These are phyloP conservation scores for Argentina silus DNA, from an alignment of 2,797 vertebrate species.

Conservation along the genomic window DNA sequence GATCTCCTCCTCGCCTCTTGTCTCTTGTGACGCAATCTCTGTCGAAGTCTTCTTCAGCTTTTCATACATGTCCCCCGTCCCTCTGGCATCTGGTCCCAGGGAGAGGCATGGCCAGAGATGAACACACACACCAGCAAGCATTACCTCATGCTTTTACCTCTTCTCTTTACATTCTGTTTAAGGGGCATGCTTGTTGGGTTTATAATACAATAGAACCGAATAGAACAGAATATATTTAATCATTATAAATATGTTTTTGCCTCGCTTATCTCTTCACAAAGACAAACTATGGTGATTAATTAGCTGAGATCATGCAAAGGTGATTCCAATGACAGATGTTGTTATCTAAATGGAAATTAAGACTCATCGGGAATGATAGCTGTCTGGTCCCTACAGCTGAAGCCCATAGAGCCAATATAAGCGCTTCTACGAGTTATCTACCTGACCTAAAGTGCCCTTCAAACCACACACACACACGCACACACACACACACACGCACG, in stretches of 20 bases:
- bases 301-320: conserved; percentile 16
- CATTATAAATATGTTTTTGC: neutral
- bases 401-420: conserved; percentile 26
- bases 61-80: neutral
- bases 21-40: too few relatives aligned
- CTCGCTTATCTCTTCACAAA: neutral
- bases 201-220: neutral
- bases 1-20: too few relatives aligned
- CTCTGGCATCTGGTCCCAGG: neutral
- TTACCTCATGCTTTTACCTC: neutral
- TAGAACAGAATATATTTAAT: neutral
- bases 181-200: neutral
- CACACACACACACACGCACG: conserved; percentile 21
- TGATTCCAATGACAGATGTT: conserved; percentile 2
- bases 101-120: neutral
- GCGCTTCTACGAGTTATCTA: conserved; percentile 39
- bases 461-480: conserved; percentile 6
- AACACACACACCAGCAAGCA: neutral
- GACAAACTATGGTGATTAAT: neutral
- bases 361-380: neutral
- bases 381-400: neutral
- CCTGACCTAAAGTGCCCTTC: conserved; percentile 60
- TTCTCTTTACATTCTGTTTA: neutral
- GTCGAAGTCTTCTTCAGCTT: too few relatives aligned
- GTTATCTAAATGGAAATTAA: conserved; percentile 15